Percentiles rank a stretch among this genome's conserved stretches.
These are phyloP conservation scores for Hexactinellida sp. DNA, from an alignment of 37 sponge, comb jelly and placozoan species.

Conservation along the genomic window DNA sequence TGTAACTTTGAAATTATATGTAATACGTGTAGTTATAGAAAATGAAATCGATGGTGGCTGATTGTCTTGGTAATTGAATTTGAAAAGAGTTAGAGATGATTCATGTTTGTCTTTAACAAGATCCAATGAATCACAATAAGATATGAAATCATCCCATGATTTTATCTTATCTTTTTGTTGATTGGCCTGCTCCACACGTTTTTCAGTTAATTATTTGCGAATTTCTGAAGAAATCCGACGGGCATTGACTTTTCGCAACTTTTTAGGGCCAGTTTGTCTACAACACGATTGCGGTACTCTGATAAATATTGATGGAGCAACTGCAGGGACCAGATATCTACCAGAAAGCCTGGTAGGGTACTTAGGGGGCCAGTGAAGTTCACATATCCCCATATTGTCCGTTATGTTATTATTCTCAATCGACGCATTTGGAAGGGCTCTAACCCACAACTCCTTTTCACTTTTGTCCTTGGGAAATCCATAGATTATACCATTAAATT, in stretches of 20 bases:
- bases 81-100: background rate
- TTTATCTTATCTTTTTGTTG: background rate
- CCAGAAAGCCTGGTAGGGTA: background rate
- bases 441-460: background rate
- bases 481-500: background rate
- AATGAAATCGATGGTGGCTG: background rate
- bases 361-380: background rate
- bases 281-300: background rate
- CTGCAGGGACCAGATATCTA: background rate
- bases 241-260: background rate
- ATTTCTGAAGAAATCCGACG: background rate
- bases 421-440: background rate
- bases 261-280: background rate
- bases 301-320: background rate
- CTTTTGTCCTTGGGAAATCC: background rate
- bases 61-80: background rate
- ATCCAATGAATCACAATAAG: background rate
- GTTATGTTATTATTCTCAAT: background rate
- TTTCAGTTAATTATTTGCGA: background rate
- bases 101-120: background rate
- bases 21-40: background rate
- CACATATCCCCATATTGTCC: background rate
- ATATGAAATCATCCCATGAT: background rate
- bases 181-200: background rate
- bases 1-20: background rate